Evolutionary conservation across 2,888 invertebrate genomes (phyloP).

Genomic region (Timema podura): DNA sequence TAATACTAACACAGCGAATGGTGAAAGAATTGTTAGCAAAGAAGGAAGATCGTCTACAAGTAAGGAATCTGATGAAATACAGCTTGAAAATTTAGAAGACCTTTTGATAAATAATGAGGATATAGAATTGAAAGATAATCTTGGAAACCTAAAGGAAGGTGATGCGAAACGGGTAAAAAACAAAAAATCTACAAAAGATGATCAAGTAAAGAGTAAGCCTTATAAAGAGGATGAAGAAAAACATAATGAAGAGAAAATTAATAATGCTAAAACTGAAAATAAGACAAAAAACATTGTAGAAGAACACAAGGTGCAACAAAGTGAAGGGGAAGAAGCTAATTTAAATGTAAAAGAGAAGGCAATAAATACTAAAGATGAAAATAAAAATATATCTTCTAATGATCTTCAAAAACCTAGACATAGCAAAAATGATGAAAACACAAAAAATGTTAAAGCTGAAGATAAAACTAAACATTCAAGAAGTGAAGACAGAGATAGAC

Average conservation of each 20-base stretch:
- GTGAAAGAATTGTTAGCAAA: slow-evolving; percentile 4
- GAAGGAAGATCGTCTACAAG: background rate
- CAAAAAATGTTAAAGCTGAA: slow-evolving; percentile 29
- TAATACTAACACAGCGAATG: no score
- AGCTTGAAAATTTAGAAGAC: no score
- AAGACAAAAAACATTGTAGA: slow-evolving; percentile 32
- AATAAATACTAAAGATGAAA: slow-evolving; percentile 19
- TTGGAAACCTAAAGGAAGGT: background rate
- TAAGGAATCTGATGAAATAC: slow-evolving; percentile 1
- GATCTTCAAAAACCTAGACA: slow-evolving; percentile 32
- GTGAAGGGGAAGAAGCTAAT: slow-evolving; percentile 26
- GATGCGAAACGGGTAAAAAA: slow-evolving; percentile 13
- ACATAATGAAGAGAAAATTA: slow-evolving; percentile 5
- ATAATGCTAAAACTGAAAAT: background rate
- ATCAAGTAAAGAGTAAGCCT: no score
- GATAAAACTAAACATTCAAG: background rate
- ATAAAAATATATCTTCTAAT: slow-evolving; percentile 26
- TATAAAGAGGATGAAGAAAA: slow-evolving; percentile 8
- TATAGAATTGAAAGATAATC: slow-evolving; percentile 1
- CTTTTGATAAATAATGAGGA: background rate
- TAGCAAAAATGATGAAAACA: slow-evolving; percentile 32
- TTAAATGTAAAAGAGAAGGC: background rate
- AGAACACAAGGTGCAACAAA: slow-evolving; percentile 51
- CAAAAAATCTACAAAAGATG: no score
- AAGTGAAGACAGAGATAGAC: background rate